Evolutionary conservation across 2,113 vertebrate species (phyloP).

Genomic region (Corvus moneduloides): DNA sequence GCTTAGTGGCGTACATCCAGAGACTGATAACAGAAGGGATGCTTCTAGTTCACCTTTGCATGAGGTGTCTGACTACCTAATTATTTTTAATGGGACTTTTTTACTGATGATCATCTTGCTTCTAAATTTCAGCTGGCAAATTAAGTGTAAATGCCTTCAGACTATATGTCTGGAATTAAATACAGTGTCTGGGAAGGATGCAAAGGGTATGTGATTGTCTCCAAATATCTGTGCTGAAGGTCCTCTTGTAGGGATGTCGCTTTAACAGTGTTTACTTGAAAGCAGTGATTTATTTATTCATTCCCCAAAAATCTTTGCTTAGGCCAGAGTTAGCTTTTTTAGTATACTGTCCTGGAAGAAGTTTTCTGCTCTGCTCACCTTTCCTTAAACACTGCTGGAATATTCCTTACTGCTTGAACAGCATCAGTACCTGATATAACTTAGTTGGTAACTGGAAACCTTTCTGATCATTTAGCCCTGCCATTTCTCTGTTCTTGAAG

Average conservation of each 20-base stretch:
- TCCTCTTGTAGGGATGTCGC: background rate
- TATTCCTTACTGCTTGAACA: background rate
- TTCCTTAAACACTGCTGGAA: background rate
- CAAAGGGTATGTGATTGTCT: background rate
- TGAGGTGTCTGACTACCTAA: background rate
- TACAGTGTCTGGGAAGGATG: background rate
- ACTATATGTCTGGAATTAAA: background rate
- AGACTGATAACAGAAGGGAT: too few relatives aligned
- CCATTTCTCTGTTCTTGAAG: background rate
- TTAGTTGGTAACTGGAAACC: background rate
- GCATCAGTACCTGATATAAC: background rate
- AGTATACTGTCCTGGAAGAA: background rate
- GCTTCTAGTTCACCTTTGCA: background rate
- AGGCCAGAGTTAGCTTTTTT: background rate
- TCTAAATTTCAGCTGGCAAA: background rate
- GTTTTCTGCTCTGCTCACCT: background rate
- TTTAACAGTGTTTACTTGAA: background rate
- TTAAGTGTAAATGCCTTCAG: background rate
- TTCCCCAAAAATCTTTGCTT: background rate
- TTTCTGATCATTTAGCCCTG: background rate
- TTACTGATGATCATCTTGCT: background rate
- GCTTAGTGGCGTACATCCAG: background rate
- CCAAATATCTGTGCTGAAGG: background rate
- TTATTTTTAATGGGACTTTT: background rate
- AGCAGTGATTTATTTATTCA: background rate